phyloP scores from a whole-genome alignment of 2,888 invertebrate genomes.

The Homarus gammarus region DNA sequence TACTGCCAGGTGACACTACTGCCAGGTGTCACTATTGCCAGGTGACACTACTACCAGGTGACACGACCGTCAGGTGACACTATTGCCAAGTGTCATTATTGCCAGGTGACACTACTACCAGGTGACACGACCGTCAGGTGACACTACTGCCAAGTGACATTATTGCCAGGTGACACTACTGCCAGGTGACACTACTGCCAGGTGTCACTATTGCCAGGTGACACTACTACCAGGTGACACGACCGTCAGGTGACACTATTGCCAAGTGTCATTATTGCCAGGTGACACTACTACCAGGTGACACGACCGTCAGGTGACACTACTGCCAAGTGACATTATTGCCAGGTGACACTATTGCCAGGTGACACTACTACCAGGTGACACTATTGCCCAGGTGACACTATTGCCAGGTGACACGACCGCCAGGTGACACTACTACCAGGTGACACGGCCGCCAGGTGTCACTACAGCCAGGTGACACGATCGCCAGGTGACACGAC shows the following conservation, averaged over 20 bases:
- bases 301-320: not conserved
- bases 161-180: not conserved
- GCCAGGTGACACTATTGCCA: not conserved
- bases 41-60: not conserved
- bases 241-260: too few species aligned
- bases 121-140: not conserved
- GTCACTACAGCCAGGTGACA: not conserved
- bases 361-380: too few species aligned
- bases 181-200: not conserved
- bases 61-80: not conserved
- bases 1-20: not conserved
- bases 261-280: not conserved
- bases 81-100: not conserved
- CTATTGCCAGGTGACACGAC: too few species aligned
- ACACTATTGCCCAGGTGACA: too few species aligned
- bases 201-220: too few species aligned
- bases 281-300: not conserved
- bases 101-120: not conserved
- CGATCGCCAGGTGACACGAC: not conserved
- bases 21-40: not conserved
- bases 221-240: too few species aligned
- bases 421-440: too few species aligned
- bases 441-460: not conserved
- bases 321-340: not conserved
- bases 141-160: not conserved